These are phyloP conservation scores for Plumapathes pennacea DNA, from an alignment of 92 coral and sea anemone genomes.

Conservation along the genomic window DNA sequence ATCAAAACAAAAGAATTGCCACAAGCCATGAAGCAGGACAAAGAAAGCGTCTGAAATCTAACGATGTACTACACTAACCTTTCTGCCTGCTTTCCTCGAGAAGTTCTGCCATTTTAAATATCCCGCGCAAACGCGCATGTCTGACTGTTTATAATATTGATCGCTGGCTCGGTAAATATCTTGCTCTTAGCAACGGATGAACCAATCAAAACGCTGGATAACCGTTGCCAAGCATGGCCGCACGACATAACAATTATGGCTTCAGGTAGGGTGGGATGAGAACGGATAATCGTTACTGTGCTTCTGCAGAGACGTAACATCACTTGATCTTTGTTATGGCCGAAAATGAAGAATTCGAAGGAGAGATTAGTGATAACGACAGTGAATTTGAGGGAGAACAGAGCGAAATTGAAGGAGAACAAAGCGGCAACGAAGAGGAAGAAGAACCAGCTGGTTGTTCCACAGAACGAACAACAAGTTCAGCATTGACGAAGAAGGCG, in stretches of 20 bases:
- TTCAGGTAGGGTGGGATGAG: slow-evolving; percentile 20
- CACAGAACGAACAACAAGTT: slow-evolving; percentile 35
- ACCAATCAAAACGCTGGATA: slow-evolving; percentile 48
- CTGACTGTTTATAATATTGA: too few relatives aligned
- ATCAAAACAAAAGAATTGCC: too few relatives aligned
- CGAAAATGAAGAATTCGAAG: slow-evolving; percentile 81
- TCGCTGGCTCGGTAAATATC: slow-evolving; percentile 51
- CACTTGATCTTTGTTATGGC: slow-evolving; percentile 66
- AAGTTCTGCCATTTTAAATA: too few relatives aligned
- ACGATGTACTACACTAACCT: too few relatives aligned
- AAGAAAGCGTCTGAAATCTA: too few relatives aligned
- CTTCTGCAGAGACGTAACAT: too few relatives aligned
- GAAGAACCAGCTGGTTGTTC: slow-evolving; percentile 27
- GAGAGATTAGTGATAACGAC: slow-evolving; percentile 83
- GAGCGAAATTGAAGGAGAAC: slow-evolving; percentile 60
- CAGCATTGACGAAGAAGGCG: slow-evolving; percentile 62
- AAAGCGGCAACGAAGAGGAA: slow-evolving; percentile 35
- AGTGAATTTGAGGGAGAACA: slow-evolving; percentile 91
- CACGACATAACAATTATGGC: slow-evolving; percentile 63
- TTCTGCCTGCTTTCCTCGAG: too few relatives aligned
- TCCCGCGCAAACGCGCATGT: too few relatives aligned
- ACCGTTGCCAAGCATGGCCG: slow-evolving; percentile 59
- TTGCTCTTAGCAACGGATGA: slow-evolving; percentile 70
- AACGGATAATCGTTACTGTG: too few relatives aligned
- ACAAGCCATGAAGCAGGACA: too few relatives aligned